These are phyloP conservation scores for Drosophila pectinifera DNA, from an alignment of 1,140 invertebrate genomes.

Conservation along the genomic window DNA sequence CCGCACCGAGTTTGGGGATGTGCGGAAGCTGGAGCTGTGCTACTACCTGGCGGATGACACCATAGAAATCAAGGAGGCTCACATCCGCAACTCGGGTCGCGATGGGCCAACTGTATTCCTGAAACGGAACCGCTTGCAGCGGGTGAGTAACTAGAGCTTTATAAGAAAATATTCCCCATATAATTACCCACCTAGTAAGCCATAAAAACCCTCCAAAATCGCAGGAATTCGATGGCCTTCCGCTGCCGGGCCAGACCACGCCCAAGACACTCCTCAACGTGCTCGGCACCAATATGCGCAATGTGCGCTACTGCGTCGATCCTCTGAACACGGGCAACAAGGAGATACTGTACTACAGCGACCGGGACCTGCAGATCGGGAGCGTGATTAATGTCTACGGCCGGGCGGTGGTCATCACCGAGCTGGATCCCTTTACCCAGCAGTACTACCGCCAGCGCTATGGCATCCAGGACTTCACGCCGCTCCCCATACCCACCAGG, in stretches of 20 bases:
- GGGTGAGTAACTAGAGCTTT: conserved; percentile 85
- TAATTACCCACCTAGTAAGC: neutral
- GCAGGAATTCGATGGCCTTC: conserved; percentile 84
- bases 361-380: conserved; percentile 91
- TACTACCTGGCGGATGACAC: conserved; percentile 96
- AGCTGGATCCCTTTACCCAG: conserved; percentile 93
- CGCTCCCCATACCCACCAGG: conserved; percentile 86
- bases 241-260: conserved; percentile 87
- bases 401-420: conserved; percentile 89
- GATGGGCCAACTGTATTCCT: conserved; percentile 90
- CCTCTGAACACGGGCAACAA: conserved; percentile 86
- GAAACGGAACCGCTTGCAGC: conserved; percentile 91
- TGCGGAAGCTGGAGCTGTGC: conserved; percentile 90
- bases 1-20: conserved; percentile 89
- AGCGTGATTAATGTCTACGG: conserved; percentile 92
- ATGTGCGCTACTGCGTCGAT: conserved; percentile 88
- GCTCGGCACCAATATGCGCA: conserved; percentile 86
- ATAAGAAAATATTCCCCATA: no score
- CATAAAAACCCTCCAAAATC: neutral
- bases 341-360: conserved; percentile 87
- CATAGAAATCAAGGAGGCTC: conserved; percentile 93
- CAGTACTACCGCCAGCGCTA: conserved; percentile 91
- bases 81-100: conserved; percentile 89
- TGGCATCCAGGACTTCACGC: conserved; percentile 87
- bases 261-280: conserved; percentile 90